Evolutionary conservation across 2,888 invertebrate species (phyloP).

Genomic region (Poecilobothrus nobilitatus): DNA sequence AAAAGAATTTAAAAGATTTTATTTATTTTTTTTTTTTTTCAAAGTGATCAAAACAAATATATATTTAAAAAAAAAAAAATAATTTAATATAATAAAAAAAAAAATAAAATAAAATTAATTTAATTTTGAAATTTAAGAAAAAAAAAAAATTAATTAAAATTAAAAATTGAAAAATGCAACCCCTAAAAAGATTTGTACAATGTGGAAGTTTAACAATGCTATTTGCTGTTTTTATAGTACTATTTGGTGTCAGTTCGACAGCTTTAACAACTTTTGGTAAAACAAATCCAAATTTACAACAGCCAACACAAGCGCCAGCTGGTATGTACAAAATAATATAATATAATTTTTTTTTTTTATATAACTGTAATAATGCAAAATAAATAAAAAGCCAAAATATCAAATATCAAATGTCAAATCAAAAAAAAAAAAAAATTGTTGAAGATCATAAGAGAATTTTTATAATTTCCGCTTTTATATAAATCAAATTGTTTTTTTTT

Average conservation of each 20-base stretch:
- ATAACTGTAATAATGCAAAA: no score
- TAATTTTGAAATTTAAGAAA: neutral
- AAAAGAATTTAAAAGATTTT: no score
- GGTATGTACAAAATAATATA: slow-evolving; percentile 44
- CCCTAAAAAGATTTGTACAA: slow-evolving; percentile 43
- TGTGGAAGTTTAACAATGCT: slow-evolving; percentile 44
- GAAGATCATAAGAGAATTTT: no score
- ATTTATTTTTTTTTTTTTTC: no score
- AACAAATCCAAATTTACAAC: slow-evolving; percentile 52
- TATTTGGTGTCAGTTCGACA: slow-evolving; percentile 47
- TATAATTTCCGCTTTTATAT: no score
- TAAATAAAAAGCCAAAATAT: no score
- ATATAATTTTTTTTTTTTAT: no score
- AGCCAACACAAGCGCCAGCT: slow-evolving; percentile 49
- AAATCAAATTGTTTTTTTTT: no score
- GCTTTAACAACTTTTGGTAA: slow-evolving; percentile 64
- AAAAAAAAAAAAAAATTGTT: no score
- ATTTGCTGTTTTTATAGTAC: slow-evolving; percentile 41
- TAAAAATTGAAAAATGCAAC: slow-evolving; percentile 36
- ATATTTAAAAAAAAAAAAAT: neutral
- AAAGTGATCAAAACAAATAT: no score
- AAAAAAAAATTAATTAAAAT: neutral
- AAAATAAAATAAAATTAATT: neutral
- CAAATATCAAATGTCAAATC: no score
- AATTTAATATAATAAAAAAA: neutral